Conservation (phyloP, 2,888 invertebrate species). For the Volucella bombylans region DNA sequence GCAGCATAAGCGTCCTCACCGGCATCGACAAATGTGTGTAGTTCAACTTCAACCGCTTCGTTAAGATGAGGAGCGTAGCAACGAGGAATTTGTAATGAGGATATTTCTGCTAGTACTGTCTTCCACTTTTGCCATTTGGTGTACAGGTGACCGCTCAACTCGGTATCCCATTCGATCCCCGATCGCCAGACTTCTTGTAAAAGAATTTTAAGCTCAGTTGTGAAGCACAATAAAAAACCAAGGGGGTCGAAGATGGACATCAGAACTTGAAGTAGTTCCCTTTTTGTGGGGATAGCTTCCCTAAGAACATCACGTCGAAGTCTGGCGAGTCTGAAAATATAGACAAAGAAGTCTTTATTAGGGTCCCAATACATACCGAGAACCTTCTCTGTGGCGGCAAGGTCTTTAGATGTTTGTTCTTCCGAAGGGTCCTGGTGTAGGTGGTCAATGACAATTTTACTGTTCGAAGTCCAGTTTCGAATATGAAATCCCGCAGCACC, state of each 20-base stretch:
- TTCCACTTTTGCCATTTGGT: constrained; percentile 56
- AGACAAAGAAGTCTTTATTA: constrained; percentile 55
- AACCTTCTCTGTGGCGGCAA: constrained; percentile 4
- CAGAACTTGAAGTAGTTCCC: constrained; percentile 55
- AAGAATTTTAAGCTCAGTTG: constrained; percentile 59
- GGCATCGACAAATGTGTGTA: constrained; percentile 70
- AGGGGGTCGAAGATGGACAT: constrained; percentile 70
- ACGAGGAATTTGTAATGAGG: constrained; percentile 31
- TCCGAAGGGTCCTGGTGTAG: neutral
- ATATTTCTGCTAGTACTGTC: constrained; percentile 26
- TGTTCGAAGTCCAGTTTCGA: constrained; percentile 71
- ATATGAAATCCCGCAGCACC: constrained; percentile 48
- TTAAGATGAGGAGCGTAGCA: constrained; percentile 28
- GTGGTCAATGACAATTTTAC: neutral
- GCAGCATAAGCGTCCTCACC: constrained; percentile 61
- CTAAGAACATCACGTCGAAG: constrained; percentile 46
- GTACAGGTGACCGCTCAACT: constrained; percentile 18
- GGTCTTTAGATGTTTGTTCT: constrained; percentile 2
- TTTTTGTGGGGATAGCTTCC: constrained; percentile 39
- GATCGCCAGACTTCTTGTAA: constrained; percentile 62
- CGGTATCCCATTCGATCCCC: constrained; percentile 55
- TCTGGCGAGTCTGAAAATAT: constrained; percentile 61
- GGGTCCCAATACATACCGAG: constrained; percentile 20
- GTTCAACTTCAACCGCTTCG: constrained; percentile 13
- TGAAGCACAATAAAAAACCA: constrained; percentile 62